A percentile compares a stretch with the other conserved stretches of the same genome.
Conservation (phyloP, 2,797 vertebrate genomes). For the Masticophis lateralis region DNA sequence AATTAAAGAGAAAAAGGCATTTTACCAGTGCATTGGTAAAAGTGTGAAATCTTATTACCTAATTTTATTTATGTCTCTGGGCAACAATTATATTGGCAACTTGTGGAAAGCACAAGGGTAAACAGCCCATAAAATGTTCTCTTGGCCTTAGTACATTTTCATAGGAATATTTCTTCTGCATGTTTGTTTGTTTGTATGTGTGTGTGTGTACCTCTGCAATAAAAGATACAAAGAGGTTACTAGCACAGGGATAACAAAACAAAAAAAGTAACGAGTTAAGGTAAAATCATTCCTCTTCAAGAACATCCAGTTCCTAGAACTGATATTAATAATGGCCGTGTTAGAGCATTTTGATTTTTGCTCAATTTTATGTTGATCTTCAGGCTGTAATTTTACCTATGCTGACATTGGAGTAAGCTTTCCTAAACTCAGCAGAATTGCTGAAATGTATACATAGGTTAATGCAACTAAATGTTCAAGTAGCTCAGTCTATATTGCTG, state of each 20-base stretch:
- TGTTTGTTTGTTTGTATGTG: neutral
- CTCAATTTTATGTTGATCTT: conserved; percentile 25
- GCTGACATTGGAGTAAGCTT: neutral
- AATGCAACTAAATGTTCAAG: neutral
- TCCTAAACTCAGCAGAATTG: neutral
- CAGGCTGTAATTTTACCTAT: neutral
- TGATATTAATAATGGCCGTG: neutral
- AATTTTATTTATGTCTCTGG: conserved; percentile 10
- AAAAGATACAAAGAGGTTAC: neutral
- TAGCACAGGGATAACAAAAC: neutral
- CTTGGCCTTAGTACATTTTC: neutral
- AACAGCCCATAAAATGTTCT: conserved; percentile 20
- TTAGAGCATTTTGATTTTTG: neutral
- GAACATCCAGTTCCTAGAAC: neutral
- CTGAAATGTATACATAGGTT: neutral
- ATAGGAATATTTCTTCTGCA: neutral
- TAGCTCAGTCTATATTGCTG: neutral
- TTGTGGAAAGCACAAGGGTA: conserved; percentile 44
- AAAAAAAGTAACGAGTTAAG: conserved; percentile 12
- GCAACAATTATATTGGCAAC: conserved; percentile 42
- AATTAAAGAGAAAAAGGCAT: neutral
- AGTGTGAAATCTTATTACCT: neutral
- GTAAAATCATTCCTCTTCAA: neutral
- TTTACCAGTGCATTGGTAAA: neutral
- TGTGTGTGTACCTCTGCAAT: neutral